A percentile compares a stretch with the other conserved stretches of the same genome.
These are phyloP conservation scores for Thamnophis elegans DNA, from an alignment of 2,797 vertebrate species.

Conservation along the genomic window DNA sequence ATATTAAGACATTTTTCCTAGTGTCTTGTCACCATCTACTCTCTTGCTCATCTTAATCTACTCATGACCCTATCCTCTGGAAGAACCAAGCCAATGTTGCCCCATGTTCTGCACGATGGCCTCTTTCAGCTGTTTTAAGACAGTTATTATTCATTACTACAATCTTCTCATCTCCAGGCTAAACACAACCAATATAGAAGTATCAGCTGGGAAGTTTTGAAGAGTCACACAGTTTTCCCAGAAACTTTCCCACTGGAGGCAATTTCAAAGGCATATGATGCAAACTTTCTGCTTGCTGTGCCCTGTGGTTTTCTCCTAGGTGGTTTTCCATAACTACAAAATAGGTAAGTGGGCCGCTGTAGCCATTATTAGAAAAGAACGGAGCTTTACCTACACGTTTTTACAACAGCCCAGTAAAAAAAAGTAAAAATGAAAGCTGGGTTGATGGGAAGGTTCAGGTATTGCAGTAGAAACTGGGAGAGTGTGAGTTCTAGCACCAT, in stretches of 20 bases:
- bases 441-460: not conserved
- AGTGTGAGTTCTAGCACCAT: not conserved
- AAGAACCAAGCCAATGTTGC: not conserved
- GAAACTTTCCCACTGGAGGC: not conserved
- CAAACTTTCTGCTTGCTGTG: not conserved
- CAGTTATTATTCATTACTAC: not conserved
- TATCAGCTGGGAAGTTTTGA: not conserved
- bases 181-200: not conserved
- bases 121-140: not conserved
- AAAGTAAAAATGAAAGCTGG: not conserved
- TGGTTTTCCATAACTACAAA: not conserved
- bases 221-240: not conserved
- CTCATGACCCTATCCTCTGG: not conserved
- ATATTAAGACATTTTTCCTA: not conserved
- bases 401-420: not conserved
- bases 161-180: not conserved
- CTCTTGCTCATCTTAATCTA: not conserved
- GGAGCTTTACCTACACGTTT: not conserved
- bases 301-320: not conserved
- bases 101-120: not conserved
- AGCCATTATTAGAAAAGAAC: not conserved
- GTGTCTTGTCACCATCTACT: not conserved
- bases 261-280: not conserved
- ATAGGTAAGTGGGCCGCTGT: not conserved
- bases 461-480: not conserved